A percentile compares a stretch with the other conserved stretches of the same genome.
Conservation (phyloP, 2,113 vertebrate species). For the Takifugu bimaculatus region DNA sequence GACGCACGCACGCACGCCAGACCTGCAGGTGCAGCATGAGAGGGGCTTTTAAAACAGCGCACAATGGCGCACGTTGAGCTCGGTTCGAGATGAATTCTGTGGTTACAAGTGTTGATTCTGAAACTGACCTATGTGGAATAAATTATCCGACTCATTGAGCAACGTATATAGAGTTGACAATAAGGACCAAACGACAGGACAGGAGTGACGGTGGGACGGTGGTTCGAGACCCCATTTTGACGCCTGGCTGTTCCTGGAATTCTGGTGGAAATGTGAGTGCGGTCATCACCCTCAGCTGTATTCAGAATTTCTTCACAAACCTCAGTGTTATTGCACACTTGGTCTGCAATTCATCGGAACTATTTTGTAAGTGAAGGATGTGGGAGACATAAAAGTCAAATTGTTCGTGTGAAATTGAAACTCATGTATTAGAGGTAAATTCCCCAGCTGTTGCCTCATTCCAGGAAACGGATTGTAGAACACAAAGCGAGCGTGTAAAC, state of each 20-base stretch:
- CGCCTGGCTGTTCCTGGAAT: too few relatives aligned
- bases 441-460: constrained; percentile 72
- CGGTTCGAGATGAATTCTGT: neutral
- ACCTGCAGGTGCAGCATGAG: too few relatives aligned
- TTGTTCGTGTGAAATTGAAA: constrained; percentile 75
- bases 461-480: constrained; percentile 69
- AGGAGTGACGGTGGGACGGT: too few relatives aligned
- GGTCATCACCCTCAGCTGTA: too few relatives aligned
- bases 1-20: too few relatives aligned
- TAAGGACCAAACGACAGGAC: too few relatives aligned
- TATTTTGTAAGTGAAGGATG: constrained; percentile 43
- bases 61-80: too few relatives aligned
- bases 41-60: too few relatives aligned
- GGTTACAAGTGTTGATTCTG: neutral
- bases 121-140: neutral
- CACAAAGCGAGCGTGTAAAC: constrained; percentile 21
- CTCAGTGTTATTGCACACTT: neutral
- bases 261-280: too few relatives aligned
- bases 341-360: constrained; percentile 1
- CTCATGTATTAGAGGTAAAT: constrained; percentile 65
- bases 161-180: too few relatives aligned
- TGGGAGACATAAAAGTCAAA: constrained; percentile 54
- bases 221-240: too few relatives aligned
- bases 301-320: too few relatives aligned
- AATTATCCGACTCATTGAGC: neutral